Percentiles rank a stretch among this genome's conserved stretches.
Conservation (phyloP, 2,888 invertebrate species). For the Volucella zonaria region DNA sequence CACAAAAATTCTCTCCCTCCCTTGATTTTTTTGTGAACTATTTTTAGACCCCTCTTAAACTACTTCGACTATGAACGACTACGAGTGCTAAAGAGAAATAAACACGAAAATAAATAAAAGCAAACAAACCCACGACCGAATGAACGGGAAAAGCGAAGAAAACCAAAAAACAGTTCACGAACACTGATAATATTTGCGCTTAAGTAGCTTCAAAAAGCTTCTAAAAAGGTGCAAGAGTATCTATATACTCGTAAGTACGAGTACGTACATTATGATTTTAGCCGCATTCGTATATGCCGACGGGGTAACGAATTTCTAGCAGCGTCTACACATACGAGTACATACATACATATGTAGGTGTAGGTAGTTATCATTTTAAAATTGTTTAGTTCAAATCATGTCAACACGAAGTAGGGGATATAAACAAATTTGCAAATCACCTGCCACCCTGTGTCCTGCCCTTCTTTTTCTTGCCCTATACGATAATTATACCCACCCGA, state of each 20-base stretch:
- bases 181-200: constrained; percentile 5
- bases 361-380: constrained; percentile 11
- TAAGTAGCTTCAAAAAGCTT: constrained; percentile 16
- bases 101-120: constrained; percentile 43
- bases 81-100: constrained; percentile 46
- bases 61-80: not conserved
- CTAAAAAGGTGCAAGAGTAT: not conserved
- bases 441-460: constrained; percentile 33
- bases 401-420: constrained; percentile 6
- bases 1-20: constrained; percentile 18
- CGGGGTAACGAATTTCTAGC: too few relatives aligned
- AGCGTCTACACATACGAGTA: too few relatives aligned
- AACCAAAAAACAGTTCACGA: not conserved
- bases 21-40: constrained; percentile 37
- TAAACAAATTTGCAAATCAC: constrained; percentile 41
- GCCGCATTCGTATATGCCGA: too few relatives aligned
- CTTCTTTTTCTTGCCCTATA: not conserved
- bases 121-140: not conserved
- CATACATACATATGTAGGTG: not conserved
- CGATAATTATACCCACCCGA: not conserved
- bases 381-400: constrained; percentile 33
- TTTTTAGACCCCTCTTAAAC: constrained; percentile 40
- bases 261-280: too few relatives aligned
- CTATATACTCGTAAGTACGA: too few relatives aligned
- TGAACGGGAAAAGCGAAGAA: constrained; percentile 13